These are phyloP conservation scores for Brienomyrus longianalis DNA, from an alignment of 2,113 vertebrate genomes.

Conservation along the genomic window DNA sequence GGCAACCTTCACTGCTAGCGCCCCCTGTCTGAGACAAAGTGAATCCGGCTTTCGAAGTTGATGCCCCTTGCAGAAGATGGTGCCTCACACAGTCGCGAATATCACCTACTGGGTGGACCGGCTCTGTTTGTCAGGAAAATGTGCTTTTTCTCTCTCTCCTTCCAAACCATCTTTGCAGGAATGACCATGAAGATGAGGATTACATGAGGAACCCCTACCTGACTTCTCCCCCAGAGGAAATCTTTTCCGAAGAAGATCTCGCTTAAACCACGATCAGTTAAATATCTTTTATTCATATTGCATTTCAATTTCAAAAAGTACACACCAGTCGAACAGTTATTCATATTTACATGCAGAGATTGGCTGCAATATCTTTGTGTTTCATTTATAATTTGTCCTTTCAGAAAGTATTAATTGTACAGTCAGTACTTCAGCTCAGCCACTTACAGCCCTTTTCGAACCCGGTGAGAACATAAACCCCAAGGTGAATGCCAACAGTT, in stretches of 20 bases:
- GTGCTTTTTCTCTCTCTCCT: background rate
- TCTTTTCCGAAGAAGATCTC: slow-evolving; percentile 17
- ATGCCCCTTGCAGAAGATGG: background rate
- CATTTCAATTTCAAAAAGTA: slow-evolving; percentile 73
- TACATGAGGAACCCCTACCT: background rate
- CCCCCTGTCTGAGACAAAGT: background rate
- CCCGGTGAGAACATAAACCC: slow-evolving; percentile 67
- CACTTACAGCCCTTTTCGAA: slow-evolving; percentile 69
- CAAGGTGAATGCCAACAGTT: slow-evolving; percentile 63
- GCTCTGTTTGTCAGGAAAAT: background rate
- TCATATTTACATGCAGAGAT: slow-evolving; percentile 84
- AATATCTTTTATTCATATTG: slow-evolving; percentile 74
- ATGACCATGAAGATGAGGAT: background rate
- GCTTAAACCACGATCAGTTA: slow-evolving; percentile 49
- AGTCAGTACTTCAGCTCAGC: slow-evolving; percentile 65
- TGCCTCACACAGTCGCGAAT: background rate
- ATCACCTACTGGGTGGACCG: background rate
- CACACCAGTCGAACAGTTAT: slow-evolving; percentile 77
- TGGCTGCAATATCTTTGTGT: slow-evolving; percentile 65
- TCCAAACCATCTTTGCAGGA: background rate
- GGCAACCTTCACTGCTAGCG: background rate
- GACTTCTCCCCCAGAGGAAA: background rate
- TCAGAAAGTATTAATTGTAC: slow-evolving; percentile 53
- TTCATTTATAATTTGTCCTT: slow-evolving; percentile 34
- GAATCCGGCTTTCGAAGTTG: background rate